Percentiles rank a stretch among this genome's conserved stretches.
Evolutionary conservation across 2,888 invertebrate species (phyloP).

Genomic region (Clostera curtula): DNA sequence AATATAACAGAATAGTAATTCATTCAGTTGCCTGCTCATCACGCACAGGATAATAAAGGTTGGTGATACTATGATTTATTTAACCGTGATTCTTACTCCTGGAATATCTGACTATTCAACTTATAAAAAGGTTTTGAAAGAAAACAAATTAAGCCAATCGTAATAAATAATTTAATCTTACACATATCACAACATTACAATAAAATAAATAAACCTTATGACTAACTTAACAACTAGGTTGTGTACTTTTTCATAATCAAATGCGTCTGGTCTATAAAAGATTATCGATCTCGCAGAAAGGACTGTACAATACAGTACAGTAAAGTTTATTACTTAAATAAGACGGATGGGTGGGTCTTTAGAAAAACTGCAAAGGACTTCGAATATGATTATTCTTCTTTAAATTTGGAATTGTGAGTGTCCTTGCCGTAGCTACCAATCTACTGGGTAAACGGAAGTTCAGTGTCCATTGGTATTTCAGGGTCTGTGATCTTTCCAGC

Average conservation of each 20-base stretch:
- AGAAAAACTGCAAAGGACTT: too few species aligned
- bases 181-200: constrained; percentile 52
- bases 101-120: too few species aligned
- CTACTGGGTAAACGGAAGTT: constrained; percentile 12
- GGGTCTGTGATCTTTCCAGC: constrained; percentile 76
- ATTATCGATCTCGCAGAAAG: constrained; percentile 32
- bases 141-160: constrained; percentile 17
- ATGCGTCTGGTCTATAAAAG: constrained; percentile 62
- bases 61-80: too few species aligned
- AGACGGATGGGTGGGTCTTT: constrained; percentile 23
- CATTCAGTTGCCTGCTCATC: too few species aligned
- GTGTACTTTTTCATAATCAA: constrained; percentile 74
- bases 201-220: constrained; percentile 53
- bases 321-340: constrained; percentile 16
- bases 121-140: too few species aligned
- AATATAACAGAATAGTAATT: too few species aligned
- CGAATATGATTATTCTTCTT: too few species aligned
- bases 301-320: constrained; percentile 17
- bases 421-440: too few species aligned
- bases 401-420: too few species aligned
- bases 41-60: too few species aligned
- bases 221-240: constrained; percentile 50
- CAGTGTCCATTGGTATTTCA: constrained; percentile 22
- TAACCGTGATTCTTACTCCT: too few species aligned
- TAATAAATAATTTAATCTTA: constrained; percentile 59